Base-by-base conservation (phyloP, 2,888 invertebrate species). In the Eustalomyia histrio region DNA sequence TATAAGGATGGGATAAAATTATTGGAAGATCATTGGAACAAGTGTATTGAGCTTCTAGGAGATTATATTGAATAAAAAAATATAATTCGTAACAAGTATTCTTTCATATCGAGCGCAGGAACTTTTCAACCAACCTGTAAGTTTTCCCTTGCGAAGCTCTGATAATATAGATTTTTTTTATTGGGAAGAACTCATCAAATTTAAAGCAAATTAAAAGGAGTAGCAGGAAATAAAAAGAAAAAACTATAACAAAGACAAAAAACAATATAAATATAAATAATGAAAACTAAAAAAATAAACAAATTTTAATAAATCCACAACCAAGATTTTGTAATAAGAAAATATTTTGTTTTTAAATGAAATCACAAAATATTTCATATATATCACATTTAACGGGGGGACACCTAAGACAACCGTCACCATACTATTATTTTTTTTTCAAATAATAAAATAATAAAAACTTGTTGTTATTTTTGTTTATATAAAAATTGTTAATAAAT, bases 401-500 rank as follows among this genome's bases (percentile, higher is more conserved):
- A 57, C 67, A 67, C 10, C 53, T 14, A 21, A 21, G 17, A 72
- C 57, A 76, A 47, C 76, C 76, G 21, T 58, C 76, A 80, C 80
- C 80, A 80, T 58, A 50, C 16, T 71, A n/a, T 53, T 55, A 16
- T 69, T 75, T 67, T 29, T 29, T 29, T 29, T 29, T 29, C 7
- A 6, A 58, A 24, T 24, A 12, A 14, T 12, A 24, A 65, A 72
- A 73, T 39, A 39, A 71, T 55, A 57, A 81, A 78, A 74, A 65
- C 76, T 68, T 57, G 21, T 64, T 21, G 63, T 76, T 80, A 68
- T 69, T 58, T 80, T 81, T 35, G 65, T 81, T 81, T 81, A 67
- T 78, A 67, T 24, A 78, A 81, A 78, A 78, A 65, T 69, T 78
- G 74, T 81, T 81, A 81, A 81, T 81, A 75, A 78, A 81, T 81